A percentile compares a stretch with the other conserved stretches of the same genome.
These are phyloP conservation scores for Rotaria socialis DNA, from an alignment of 2,888 invertebrate species.

Conservation along the genomic window DNA sequence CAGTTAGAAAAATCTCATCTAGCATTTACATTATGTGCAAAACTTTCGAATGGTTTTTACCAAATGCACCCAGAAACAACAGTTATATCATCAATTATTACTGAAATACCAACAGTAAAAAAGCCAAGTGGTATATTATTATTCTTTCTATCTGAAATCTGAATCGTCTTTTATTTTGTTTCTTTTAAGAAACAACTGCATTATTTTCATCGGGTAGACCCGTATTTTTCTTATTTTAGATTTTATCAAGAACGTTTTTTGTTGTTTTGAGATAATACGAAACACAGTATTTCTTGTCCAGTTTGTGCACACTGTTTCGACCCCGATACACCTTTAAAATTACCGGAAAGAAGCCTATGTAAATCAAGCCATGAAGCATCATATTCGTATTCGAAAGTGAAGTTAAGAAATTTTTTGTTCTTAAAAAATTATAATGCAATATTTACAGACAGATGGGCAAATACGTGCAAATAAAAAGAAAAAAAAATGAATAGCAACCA, in stretches of 20 bases:
- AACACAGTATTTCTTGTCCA: not conserved
- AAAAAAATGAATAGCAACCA: not conserved
- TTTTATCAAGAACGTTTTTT: not conserved
- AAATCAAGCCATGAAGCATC: not conserved
- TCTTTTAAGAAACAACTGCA: too few species aligned
- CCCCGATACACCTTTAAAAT: not conserved
- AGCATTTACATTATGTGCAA: conserved; percentile 13
- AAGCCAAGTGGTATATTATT: not conserved
- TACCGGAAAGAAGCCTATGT: not conserved
- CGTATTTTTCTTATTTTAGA: too few species aligned
- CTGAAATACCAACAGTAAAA: not conserved
- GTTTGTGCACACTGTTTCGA: not conserved
- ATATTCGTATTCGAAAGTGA: not conserved
- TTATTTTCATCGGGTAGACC: not conserved
- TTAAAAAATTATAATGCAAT: not conserved
- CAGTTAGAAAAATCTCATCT: not conserved
- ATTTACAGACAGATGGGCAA: not conserved
- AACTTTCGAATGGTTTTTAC: not conserved
- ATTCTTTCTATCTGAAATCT: too few species aligned
- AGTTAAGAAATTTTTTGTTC: not conserved
- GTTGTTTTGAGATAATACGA: not conserved
- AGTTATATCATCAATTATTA: not conserved
- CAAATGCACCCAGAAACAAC: not conserved
- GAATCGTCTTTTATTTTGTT: too few species aligned
- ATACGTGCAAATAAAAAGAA: not conserved